These are phyloP conservation scores for Agriopis aurantiaria DNA, from an alignment of 2,888 invertebrate genomes.

Conservation along the genomic window DNA sequence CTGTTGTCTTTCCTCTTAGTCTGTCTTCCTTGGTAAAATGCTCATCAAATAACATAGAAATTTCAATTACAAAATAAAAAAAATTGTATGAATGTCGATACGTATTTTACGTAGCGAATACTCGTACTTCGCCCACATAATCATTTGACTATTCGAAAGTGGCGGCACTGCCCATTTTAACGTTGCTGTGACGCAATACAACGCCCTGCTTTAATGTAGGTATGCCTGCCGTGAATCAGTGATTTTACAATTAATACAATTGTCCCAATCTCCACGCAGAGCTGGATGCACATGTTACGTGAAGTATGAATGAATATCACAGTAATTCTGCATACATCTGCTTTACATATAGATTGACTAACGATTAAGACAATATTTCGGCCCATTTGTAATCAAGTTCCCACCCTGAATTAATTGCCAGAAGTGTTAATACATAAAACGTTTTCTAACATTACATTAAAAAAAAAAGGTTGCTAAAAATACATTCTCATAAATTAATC, in stretches of 20 bases:
- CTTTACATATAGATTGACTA: slow-evolving; percentile 53
- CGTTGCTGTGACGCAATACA: too few relatives aligned
- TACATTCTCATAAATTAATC: slow-evolving; percentile 24
- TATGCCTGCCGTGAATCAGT: too few relatives aligned
- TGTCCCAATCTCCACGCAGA: slow-evolving; percentile 62
- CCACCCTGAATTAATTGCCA: slow-evolving; percentile 12
- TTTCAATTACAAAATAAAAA: too few relatives aligned
- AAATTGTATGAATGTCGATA: too few relatives aligned
- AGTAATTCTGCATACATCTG: slow-evolving; percentile 68
- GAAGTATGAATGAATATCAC: slow-evolving; percentile 80
- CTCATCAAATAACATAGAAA: too few relatives aligned
- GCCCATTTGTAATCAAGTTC: slow-evolving; percentile 7
- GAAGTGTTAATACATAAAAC: slow-evolving; percentile 13
- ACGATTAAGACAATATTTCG: slow-evolving; percentile 63
- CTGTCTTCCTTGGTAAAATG: too few relatives aligned
- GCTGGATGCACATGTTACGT: slow-evolving; percentile 58
- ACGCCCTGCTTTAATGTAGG: too few relatives aligned
- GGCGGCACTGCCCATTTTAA: too few relatives aligned
- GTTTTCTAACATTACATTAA: slow-evolving; percentile 20
- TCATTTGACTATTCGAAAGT: too few relatives aligned
- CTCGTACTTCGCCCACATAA: too few relatives aligned
- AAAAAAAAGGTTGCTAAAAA: slow-evolving; percentile 17
- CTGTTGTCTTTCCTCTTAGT: too few relatives aligned
- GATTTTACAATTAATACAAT: background rate
- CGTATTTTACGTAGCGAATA: too few relatives aligned